These are phyloP conservation scores for Podiceps cristatus DNA, from an alignment of 2,113 vertebrate species.

Conservation along the genomic window DNA sequence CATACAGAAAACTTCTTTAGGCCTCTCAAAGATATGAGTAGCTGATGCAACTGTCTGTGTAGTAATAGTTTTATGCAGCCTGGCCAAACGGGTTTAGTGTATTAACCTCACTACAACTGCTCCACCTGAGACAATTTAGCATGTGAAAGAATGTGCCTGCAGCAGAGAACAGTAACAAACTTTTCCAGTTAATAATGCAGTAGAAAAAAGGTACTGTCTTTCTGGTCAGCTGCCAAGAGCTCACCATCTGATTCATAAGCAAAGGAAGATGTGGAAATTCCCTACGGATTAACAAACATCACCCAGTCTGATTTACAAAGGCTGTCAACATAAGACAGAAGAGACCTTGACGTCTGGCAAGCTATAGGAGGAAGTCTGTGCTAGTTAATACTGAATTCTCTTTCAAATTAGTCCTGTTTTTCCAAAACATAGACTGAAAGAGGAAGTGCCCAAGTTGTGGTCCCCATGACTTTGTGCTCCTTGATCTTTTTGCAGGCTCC, in stretches of 20 bases:
- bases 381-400: conserved; percentile 19
- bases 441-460: not conserved
- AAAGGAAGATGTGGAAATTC: not conserved
- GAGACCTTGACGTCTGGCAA: not conserved
- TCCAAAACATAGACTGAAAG: not conserved
- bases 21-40: not conserved
- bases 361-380: not conserved
- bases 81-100: not conserved
- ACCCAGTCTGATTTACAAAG: not conserved
- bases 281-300: not conserved
- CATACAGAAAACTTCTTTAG: not conserved
- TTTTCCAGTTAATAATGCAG: not conserved
- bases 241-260: not conserved
- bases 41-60: not conserved
- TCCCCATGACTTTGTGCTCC: not conserved
- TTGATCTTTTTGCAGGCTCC: not conserved
- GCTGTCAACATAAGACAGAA: not conserved
- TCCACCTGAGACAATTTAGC: not conserved
- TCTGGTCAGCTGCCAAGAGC: not conserved
- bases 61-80: not conserved
- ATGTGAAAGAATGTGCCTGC: not conserved
- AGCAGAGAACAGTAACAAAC: not conserved
- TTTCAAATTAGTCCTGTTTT: not conserved
- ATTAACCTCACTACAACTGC: not conserved
- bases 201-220: not conserved